phyloP scores from a whole-genome alignment of 2,888 invertebrate genomes.

The Harpagoxenus sublaevis region DNA sequence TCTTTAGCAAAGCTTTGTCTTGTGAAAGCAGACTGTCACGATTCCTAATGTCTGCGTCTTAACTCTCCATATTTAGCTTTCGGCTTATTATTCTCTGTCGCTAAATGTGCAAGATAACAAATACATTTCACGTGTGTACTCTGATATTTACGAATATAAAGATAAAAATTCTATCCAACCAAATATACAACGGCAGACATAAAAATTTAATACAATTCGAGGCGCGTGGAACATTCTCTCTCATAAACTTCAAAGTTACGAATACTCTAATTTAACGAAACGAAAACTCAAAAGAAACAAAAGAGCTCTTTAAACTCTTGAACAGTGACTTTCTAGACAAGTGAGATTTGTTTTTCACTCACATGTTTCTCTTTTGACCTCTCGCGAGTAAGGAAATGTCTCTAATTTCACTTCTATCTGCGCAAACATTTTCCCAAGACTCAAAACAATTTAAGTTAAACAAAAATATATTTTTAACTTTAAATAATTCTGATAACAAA shows the following conservation, averaged over 20 bases:
- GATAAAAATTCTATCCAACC: neutral
- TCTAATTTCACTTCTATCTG: conserved; percentile 10
- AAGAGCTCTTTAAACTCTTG: neutral
- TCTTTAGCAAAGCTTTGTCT: neutral
- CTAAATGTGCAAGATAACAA: neutral
- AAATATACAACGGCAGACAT: neutral
- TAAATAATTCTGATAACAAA: neutral
- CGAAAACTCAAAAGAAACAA: neutral
- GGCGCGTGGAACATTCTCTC: neutral
- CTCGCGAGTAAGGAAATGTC: neutral
- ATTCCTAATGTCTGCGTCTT: conserved; percentile 10
- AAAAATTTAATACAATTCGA: neutral
- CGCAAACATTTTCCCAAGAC: conserved; percentile 5
- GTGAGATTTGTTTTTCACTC: conserved; percentile 5
- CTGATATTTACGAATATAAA: neutral
- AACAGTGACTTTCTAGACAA: conserved; percentile 19
- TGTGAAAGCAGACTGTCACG: neutral
- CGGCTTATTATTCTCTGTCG: neutral
- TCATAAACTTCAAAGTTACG: neutral
- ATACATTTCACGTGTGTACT: neutral
- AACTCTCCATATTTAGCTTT: conserved; percentile 14
- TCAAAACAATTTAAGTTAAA: neutral
- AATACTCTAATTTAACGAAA: neutral
- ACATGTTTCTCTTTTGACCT: conserved; percentile 10
- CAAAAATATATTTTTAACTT: neutral